These are phyloP conservation scores for Eupithecia vulgata DNA, from an alignment of 2,888 invertebrate genomes.

Conservation along the genomic window DNA sequence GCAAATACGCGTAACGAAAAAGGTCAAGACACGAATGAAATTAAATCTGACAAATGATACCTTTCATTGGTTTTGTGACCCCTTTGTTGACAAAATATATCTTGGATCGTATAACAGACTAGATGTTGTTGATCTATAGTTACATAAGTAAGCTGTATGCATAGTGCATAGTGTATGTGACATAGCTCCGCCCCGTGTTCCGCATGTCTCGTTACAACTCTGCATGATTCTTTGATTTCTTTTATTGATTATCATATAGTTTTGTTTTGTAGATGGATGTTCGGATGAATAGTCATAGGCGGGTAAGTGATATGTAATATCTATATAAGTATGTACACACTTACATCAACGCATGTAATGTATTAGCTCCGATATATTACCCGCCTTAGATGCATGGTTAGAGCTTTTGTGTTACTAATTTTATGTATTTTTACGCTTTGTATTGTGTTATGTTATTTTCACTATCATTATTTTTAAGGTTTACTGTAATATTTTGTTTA, in stretches of 20 bases:
- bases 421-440: slow-evolving; percentile 29
- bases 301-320: slow-evolving; percentile 74
- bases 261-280: slow-evolving; percentile 85
- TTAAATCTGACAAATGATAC: too few relatives aligned
- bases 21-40: not conserved
- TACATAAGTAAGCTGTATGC: not conserved
- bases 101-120: not conserved
- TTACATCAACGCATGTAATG: slow-evolving; percentile 49
- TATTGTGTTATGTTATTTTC: slow-evolving; percentile 15
- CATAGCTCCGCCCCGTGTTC: not conserved
- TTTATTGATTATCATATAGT: slow-evolving; percentile 63
- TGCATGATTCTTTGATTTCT: slow-evolving; percentile 41
- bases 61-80: not conserved
- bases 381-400: slow-evolving; percentile 51
- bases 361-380: slow-evolving; percentile 48
- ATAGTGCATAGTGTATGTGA: not conserved
- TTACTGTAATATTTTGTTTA: not conserved
- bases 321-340: slow-evolving; percentile 52
- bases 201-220: slow-evolving; percentile 24
- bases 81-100: not conserved
- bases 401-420: slow-evolving; percentile 33
- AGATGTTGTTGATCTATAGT: not conserved
- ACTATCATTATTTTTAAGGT: slow-evolving; percentile 3
- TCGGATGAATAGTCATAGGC: slow-evolving; percentile 84
- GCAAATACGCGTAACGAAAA: not conserved